These are phyloP conservation scores for Semibalanus balanoides DNA, from an alignment of 1,140 invertebrate species.

Conservation along the genomic window DNA sequence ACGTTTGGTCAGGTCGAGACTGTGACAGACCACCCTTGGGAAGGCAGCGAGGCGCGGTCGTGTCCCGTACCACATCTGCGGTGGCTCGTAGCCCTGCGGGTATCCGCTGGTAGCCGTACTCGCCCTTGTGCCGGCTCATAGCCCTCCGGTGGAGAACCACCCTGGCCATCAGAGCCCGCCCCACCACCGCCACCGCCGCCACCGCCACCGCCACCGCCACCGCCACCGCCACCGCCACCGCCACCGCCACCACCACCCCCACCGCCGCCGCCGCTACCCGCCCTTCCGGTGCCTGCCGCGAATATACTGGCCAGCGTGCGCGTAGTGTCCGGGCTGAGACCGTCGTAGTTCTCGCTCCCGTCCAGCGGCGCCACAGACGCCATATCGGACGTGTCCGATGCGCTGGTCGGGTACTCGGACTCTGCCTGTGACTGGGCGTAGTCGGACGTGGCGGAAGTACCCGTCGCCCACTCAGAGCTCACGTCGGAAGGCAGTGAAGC, in stretches of 20 bases:
- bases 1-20: background rate
- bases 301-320: background rate
- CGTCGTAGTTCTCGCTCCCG: background rate
- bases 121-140: background rate
- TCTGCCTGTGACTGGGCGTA: background rate
- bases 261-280: background rate
- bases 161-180: too few species aligned
- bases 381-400: background rate
- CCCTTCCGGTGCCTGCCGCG: background rate
- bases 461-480: background rate
- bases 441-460: background rate
- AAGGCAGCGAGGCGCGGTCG: background rate
- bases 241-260: too few species aligned
- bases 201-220: too few species aligned
- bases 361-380: background rate
- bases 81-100: background rate
- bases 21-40: too few species aligned
- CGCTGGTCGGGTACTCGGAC: background rate
- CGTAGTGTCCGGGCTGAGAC: background rate
- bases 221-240: too few species aligned
- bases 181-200: too few species aligned
- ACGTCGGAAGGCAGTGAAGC: background rate
- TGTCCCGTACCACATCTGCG: background rate
- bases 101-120: background rate
- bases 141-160: too few species aligned